Percentiles rank a stretch among this genome's conserved stretches.
These are phyloP conservation scores for Subanguina moxae DNA, from an alignment of 1,140 invertebrate species.

Conservation along the genomic window DNA sequence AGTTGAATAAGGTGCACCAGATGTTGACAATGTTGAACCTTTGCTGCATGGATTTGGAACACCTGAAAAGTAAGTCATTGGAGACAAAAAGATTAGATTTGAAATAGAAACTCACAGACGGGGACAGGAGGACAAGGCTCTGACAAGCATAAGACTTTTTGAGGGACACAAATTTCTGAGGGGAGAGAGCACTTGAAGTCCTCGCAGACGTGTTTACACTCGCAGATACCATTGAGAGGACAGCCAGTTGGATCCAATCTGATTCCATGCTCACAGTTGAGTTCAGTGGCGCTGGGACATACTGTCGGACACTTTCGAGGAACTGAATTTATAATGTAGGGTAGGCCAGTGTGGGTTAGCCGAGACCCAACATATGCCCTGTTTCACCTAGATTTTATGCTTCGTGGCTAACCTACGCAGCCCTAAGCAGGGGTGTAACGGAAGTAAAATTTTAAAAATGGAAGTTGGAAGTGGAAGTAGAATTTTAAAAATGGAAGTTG, in stretches of 20 bases:
- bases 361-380: no score
- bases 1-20: not conserved
- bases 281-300: slow-evolving; percentile 14
- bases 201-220: slow-evolving; percentile 45
- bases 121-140: slow-evolving; percentile 16
- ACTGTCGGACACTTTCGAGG: slow-evolving; percentile 6
- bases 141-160: slow-evolving; percentile 28
- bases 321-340: not conserved
- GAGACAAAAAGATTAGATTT: not conserved
- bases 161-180: slow-evolving; percentile 44
- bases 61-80: not conserved
- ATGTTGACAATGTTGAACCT: not conserved
- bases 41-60: slow-evolving; percentile 1
- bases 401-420: no score
- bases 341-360: no score
- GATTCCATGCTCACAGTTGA: slow-evolving; percentile 40
- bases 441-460: no score
- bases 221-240: slow-evolving; percentile 44
- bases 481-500: no score
- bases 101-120: slow-evolving; percentile 7
- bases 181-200: slow-evolving; percentile 42
- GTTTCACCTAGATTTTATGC: no score
- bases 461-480: no score
- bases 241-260: slow-evolving; percentile 44
- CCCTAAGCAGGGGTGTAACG: no score